phyloP scores from a whole-genome alignment of 2,113 vertebrate genomes.

The Osmerus mordax region DNA sequence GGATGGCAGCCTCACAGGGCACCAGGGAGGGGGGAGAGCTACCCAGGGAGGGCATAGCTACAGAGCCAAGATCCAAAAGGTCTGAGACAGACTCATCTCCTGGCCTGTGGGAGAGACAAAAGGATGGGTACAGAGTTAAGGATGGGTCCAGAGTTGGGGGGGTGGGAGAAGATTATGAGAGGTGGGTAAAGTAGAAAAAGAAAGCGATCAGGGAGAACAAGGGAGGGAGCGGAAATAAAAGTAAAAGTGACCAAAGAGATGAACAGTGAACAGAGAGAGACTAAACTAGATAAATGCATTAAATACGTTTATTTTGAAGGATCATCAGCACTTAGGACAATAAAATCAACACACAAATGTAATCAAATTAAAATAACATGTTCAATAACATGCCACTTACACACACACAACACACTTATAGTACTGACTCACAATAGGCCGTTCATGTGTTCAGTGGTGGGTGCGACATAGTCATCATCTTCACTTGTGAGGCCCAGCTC shows the following conservation, averaged over 20 bases:
- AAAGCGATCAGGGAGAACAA: not conserved
- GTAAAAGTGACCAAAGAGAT: not conserved
- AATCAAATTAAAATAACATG: not conserved
- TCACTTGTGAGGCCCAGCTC: slow-evolving; percentile 90
- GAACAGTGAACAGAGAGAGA: not conserved
- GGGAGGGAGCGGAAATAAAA: not conserved
- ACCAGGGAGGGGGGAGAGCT: slow-evolving; percentile 60
- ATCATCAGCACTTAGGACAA: too few relatives aligned
- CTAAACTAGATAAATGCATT: not conserved
- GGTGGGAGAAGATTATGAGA: not conserved
- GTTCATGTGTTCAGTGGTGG: slow-evolving; percentile 81
- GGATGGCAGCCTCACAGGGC: slow-evolving; percentile 59
- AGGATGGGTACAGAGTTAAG: too few relatives aligned
- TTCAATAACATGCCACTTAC: not conserved
- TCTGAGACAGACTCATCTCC: slow-evolving; percentile 80
- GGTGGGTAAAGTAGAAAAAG: slow-evolving; percentile 3
- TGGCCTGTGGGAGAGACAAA: slow-evolving; percentile 58
- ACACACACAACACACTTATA: not conserved
- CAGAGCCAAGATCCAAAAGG: slow-evolving; percentile 76
- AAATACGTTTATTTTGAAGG: too few relatives aligned
- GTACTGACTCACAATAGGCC: slow-evolving; percentile 82
- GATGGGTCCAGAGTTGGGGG: too few relatives aligned
- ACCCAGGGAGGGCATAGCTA: slow-evolving; percentile 50
- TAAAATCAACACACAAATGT: not conserved
- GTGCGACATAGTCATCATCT: slow-evolving; percentile 89